Conservation (phyloP, 2,113 vertebrate genomes). For the Psittacula cyanocephala region DNA sequence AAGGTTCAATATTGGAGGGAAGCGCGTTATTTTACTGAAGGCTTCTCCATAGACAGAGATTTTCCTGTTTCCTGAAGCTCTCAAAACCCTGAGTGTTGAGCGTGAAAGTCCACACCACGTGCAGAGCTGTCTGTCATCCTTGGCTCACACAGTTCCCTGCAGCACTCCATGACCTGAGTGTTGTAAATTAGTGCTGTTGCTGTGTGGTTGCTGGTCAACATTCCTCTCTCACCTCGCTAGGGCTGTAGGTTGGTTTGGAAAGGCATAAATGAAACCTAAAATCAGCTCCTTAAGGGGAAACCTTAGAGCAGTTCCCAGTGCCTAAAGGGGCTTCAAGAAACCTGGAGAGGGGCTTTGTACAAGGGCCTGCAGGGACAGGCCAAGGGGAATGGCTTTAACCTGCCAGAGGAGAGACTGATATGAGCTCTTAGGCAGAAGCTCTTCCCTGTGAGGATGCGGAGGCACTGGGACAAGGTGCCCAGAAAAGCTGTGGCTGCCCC, state of each 20-base stretch:
- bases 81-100: background rate
- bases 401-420: background rate
- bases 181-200: background rate
- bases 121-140: background rate
- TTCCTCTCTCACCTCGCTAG: background rate
- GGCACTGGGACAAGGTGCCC: too few species aligned
- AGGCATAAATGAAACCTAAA: background rate
- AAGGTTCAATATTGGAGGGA: background rate
- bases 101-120: accelerated
- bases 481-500: too few species aligned
- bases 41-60: background rate
- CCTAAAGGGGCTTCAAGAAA: background rate
- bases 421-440: too few species aligned
- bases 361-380: background rate
- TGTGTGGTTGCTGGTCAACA: background rate
- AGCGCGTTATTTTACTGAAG: background rate
- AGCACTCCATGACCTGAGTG: accelerated
- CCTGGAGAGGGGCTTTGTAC: background rate
- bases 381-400: background rate
- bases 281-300: background rate
- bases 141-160: background rate
- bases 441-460: too few species aligned
- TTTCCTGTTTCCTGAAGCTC: background rate
- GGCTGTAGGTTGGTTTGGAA: background rate
- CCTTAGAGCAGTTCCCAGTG: background rate